Conservation (phyloP, 92 coral and sea anemone genomes). For the Muricea muricata region DNA sequence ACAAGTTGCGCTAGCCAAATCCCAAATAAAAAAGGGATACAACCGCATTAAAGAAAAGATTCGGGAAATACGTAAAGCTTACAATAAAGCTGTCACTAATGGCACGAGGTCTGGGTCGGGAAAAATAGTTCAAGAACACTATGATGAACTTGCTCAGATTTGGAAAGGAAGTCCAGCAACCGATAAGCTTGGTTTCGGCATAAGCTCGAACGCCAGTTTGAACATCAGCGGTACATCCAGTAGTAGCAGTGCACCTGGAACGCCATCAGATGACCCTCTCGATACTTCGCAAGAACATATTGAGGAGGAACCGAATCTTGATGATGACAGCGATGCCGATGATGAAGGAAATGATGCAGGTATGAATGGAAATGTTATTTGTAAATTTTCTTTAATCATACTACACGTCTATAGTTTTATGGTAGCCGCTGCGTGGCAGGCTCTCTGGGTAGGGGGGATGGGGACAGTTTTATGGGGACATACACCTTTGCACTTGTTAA, state of each 20-base stretch:
- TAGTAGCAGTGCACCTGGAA: slow-evolving; percentile 7
- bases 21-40: slow-evolving; percentile 50
- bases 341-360: too few species aligned
- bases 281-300: too few species aligned
- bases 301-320: too few species aligned
- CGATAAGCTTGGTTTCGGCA: slow-evolving; percentile 33
- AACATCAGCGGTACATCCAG: too few species aligned
- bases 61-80: slow-evolving; percentile 49
- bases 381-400: too few species aligned
- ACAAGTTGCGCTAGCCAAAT: slow-evolving; percentile 44
- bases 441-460: too few species aligned
- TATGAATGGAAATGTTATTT: too few species aligned
- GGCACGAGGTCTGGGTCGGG: slow-evolving; percentile 63
- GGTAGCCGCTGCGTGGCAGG: too few species aligned
- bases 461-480: too few species aligned
- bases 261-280: slow-evolving; percentile 13
- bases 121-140: slow-evolving; percentile 53
- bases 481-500: too few species aligned
- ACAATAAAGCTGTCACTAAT: slow-evolving; percentile 57
- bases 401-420: too few species aligned
- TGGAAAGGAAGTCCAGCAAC: slow-evolving; percentile 69
- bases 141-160: slow-evolving; percentile 51
- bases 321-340: too few species aligned
- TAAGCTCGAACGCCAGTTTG: slow-evolving; percentile 13
- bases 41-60: slow-evolving; percentile 55